A percentile compares a stretch with the other conserved stretches of the same genome.
Evolutionary conservation across 2,797 vertebrate species (phyloP).

Genomic region (Bradypodion pumilum): DNA sequence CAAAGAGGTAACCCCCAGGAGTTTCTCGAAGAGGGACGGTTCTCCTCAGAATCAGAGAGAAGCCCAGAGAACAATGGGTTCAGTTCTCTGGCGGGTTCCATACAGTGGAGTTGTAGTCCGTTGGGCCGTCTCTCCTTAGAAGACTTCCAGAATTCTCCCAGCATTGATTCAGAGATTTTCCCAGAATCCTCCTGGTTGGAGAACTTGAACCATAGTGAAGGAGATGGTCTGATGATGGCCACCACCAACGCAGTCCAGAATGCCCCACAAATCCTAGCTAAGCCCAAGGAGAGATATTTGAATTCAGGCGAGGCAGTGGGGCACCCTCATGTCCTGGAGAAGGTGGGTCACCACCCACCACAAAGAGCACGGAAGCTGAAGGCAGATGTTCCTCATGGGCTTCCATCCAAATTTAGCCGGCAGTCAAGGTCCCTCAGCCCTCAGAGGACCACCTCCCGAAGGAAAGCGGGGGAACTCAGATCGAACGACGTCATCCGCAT

Average conservation of each 20-base stretch:
- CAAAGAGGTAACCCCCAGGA: slow-evolving; percentile 32
- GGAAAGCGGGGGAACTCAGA: neutral
- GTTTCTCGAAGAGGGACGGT: slow-evolving; percentile 43
- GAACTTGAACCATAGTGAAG: slow-evolving; percentile 48
- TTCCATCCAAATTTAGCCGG: slow-evolving; percentile 33
- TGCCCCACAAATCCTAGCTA: accelerated
- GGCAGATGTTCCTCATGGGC: neutral
- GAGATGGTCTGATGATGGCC: neutral
- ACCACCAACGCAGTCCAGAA: too few relatives aligned
- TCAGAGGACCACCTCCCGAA: neutral
- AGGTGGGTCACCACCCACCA: neutral
- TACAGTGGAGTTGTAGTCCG: slow-evolving; percentile 34
- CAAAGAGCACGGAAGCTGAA: neutral
- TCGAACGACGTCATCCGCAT: neutral
- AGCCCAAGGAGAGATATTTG: neutral
- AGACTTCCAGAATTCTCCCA: slow-evolving; percentile 31
- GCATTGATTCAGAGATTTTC: slow-evolving; percentile 64
- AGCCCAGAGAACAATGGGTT: accelerated
- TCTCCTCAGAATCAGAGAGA: neutral
- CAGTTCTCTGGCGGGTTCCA: neutral
- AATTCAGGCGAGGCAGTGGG: accelerated
- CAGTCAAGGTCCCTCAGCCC: slow-evolving; percentile 47
- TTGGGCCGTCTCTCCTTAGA: slow-evolving; percentile 44
- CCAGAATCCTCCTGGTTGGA: slow-evolving; percentile 64
- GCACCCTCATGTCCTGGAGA: accelerated